A percentile compares a stretch with the other conserved stretches of the same genome.
These are phyloP conservation scores for Sphaerophoria taeniata DNA, from an alignment of 2,888 invertebrate genomes.

Conservation along the genomic window DNA sequence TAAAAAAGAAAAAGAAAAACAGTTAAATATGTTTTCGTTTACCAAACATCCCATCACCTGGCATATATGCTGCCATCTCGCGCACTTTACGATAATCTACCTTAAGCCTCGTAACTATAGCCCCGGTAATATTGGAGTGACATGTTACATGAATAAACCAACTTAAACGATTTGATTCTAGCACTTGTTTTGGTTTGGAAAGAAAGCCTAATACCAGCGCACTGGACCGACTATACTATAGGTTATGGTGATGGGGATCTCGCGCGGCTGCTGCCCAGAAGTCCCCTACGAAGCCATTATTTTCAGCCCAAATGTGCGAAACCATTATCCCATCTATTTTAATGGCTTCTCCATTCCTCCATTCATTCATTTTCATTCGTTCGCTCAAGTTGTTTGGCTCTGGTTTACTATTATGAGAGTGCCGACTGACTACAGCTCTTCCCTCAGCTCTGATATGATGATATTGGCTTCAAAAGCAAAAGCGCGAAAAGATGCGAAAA, in stretches of 20 bases:
- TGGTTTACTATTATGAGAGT: background rate
- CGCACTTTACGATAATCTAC: slow-evolving; percentile 24
- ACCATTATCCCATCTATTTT: slow-evolving; percentile 58
- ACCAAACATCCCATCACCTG: slow-evolving; percentile 20
- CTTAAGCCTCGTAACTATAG: slow-evolving; percentile 9
- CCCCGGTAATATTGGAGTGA: background rate
- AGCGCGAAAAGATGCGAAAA: background rate
- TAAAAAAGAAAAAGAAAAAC: too few relatives aligned
- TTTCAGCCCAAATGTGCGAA: slow-evolving; percentile 61
- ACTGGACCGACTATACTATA: background rate
- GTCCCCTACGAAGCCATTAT: slow-evolving; percentile 45
- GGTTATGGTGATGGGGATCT: background rate
- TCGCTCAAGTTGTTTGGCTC: background rate
- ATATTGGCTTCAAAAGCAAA: slow-evolving; percentile 29
- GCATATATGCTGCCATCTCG: slow-evolving; percentile 17
- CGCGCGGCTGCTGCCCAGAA: slow-evolving; percentile 26
- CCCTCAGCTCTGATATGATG: slow-evolving; percentile 7
- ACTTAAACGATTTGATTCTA: slow-evolving; percentile 41
- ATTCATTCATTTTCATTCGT: slow-evolving; percentile 9
- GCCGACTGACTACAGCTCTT: background rate
- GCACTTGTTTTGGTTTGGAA: slow-evolving; percentile 24
- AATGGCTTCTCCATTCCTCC: slow-evolving; percentile 32
- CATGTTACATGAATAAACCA: slow-evolving; percentile 29
- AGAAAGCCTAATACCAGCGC: slow-evolving; percentile 7
- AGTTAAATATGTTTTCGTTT: too few relatives aligned